Evolutionary conservation across 2,888 invertebrate genomes (phyloP).

Genomic region (Caenorhabditis becei): DNA sequence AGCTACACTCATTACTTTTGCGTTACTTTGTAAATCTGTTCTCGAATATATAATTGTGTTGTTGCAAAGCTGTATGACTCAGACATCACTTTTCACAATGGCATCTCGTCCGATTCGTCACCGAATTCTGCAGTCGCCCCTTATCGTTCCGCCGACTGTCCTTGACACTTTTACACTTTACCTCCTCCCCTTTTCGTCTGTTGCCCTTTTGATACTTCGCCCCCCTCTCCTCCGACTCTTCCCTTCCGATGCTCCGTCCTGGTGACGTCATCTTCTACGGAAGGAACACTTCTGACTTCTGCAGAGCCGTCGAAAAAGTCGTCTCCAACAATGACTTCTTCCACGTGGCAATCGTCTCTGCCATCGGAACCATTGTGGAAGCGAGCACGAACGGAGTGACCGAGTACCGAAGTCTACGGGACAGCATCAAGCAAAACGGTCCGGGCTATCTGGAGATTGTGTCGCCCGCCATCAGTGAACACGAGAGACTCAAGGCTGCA

Average conservation of each 20-base stretch:
- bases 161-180: too few relatives aligned
- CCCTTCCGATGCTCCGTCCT: conserved; percentile 33
- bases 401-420: conserved; percentile 29
- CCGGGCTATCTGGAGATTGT: conserved; percentile 57
- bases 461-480: neutral
- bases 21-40: too few relatives aligned
- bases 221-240: neutral
- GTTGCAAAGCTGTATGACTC: too few relatives aligned
- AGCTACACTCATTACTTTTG: too few relatives aligned
- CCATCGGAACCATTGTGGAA: conserved; percentile 39
- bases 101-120: too few relatives aligned
- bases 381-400: conserved; percentile 58
- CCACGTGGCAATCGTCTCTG: conserved; percentile 61
- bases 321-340: conserved; percentile 30
- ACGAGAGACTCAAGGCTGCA: neutral
- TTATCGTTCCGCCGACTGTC: too few relatives aligned
- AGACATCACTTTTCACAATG: too few relatives aligned
- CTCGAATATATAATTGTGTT: too few relatives aligned
- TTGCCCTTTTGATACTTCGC: neutral
- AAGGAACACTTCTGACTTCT: conserved; percentile 39
- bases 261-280: conserved; percentile 63
- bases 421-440: conserved; percentile 41
- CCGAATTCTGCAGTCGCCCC: too few relatives aligned
- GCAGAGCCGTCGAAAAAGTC: conserved; percentile 44
- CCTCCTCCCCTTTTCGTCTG: too few relatives aligned